Evolutionary conservation across 2,888 invertebrate species (phyloP), one percentile per base, ranked within the genome.

Genomic region (Hofmannophila pseudospretella): DNA sequence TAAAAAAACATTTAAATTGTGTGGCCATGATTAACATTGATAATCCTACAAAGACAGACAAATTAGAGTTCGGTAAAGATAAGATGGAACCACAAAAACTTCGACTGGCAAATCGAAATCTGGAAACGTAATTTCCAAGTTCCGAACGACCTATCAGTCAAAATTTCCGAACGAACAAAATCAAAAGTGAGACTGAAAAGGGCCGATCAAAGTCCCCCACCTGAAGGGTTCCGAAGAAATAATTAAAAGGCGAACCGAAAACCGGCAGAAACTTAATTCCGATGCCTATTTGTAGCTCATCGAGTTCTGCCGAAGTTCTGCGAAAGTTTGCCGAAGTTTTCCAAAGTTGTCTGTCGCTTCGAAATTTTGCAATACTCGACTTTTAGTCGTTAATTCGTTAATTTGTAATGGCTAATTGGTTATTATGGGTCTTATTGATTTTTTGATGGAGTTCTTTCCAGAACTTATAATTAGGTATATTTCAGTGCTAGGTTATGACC

Each of bases 181-280:
- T 39, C 38, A 39, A 41, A 38, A 41, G 38, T 41, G 32, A 22
- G 26, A 14, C 34, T 29, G 22, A 11, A 32, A 44, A 61, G 63
- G 67, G 47, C 57, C 56, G 60, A 69, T 72, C 67, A 57, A 61
- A 60, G 61, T 36, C 19, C 52, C 60, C 65, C 67, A 79, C 76
- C 78, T 76, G 72, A 62, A 66, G 64, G 69, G 54, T 60, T 55
- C 57, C 51, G 50, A 51, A 66, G 72, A 72, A 80, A 85, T 86
- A 85, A 86, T 86, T 86, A 86, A 85, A 86, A 85, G 84, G 79
- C 79, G 68, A 61, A 73, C 76, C 65, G 78, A 69, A 76, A 73
- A 77, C 72, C 71, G 71, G 60, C 64, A 59, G 67, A 65, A 79
- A 84, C 81, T 82, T 77, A 72, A 79, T 79, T 74, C 74, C 75